A percentile compares a stretch with the other conserved stretches of the same genome.
Conservation (phyloP, 1,140 invertebrate species). For the Tetramorium parvispinum region DNA sequence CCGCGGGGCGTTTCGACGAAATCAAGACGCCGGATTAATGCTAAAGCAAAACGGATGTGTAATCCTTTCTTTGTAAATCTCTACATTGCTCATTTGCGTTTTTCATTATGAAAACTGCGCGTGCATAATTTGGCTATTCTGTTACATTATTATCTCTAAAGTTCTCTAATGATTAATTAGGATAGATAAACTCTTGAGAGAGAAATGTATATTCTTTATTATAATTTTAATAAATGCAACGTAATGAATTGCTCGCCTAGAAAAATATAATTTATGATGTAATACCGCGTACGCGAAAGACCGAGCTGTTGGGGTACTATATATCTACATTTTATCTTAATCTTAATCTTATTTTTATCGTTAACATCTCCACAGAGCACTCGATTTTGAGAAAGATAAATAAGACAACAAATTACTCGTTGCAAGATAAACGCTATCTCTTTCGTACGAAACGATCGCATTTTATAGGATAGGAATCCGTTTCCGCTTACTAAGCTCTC, state of each 20-base stretch:
- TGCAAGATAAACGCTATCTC: slow-evolving; percentile 43
- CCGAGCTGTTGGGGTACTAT: background rate
- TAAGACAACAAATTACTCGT: slow-evolving; percentile 37
- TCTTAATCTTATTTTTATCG: slow-evolving; percentile 28
- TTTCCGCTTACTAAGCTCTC: slow-evolving; percentile 51
- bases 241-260: background rate
- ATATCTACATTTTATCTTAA: slow-evolving; percentile 8
- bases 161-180: slow-evolving; percentile 27
- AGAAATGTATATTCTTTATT: background rate
- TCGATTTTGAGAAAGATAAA: slow-evolving; percentile 17
- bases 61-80: slow-evolving; percentile 28
- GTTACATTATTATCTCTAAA: slow-evolving; percentile 32
- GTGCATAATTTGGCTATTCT: slow-evolving; percentile 29
- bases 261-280: background rate
- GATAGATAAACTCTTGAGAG: background rate
- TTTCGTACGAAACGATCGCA: slow-evolving; percentile 29
- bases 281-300: background rate
- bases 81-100: background rate
- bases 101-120: slow-evolving; percentile 8
- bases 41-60: background rate
- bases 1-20: slow-evolving; percentile 31
- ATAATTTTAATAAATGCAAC: slow-evolving; percentile 37
- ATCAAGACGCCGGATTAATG: slow-evolving; percentile 52
- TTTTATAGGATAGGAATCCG: slow-evolving; percentile 52
- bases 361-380: background rate